phyloP scores from a whole-genome alignment of 2,113 vertebrate genomes.

The Tenrec ecaudatus region DNA sequence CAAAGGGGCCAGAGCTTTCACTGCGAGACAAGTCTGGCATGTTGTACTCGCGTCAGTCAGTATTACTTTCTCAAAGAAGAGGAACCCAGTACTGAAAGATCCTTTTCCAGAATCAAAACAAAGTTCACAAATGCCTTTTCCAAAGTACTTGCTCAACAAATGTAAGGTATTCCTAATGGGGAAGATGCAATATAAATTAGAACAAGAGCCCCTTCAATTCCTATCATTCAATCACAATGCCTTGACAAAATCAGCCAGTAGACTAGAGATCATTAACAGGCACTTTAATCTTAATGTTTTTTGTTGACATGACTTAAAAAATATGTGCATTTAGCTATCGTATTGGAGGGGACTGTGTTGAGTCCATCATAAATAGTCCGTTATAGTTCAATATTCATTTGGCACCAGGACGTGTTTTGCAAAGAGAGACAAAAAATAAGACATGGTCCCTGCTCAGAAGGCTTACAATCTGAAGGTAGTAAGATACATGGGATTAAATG shows the following conservation, averaged over 20 bases:
- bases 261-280: not conserved
- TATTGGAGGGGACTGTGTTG: not conserved
- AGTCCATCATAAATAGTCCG: not conserved
- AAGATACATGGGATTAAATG: not conserved
- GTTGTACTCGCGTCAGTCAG: not conserved
- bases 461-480: slow-evolving; percentile 23
- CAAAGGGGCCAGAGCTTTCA: not conserved
- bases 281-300: slow-evolving; percentile 54
- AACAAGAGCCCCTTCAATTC: not conserved
- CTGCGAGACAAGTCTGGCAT: not conserved
- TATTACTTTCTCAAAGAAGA: not conserved
- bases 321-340: slow-evolving; percentile 23
- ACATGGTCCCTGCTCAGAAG: not conserved
- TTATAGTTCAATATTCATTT: slow-evolving; percentile 43
- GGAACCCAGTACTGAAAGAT: not conserved
- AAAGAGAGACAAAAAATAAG: slow-evolving; percentile 58
- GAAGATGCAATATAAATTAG: not conserved
- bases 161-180: not conserved
- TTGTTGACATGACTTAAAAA: not conserved
- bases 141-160: slow-evolving; percentile 16
- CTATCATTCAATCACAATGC: not conserved
- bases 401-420: not conserved
- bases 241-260: slow-evolving; percentile 1
- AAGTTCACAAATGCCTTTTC: slow-evolving; percentile 7
- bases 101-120: slow-evolving; percentile 29